phyloP scores from a whole-genome alignment of 2,797 vertebrate genomes.

The Leptatherina wallacei region DNA sequence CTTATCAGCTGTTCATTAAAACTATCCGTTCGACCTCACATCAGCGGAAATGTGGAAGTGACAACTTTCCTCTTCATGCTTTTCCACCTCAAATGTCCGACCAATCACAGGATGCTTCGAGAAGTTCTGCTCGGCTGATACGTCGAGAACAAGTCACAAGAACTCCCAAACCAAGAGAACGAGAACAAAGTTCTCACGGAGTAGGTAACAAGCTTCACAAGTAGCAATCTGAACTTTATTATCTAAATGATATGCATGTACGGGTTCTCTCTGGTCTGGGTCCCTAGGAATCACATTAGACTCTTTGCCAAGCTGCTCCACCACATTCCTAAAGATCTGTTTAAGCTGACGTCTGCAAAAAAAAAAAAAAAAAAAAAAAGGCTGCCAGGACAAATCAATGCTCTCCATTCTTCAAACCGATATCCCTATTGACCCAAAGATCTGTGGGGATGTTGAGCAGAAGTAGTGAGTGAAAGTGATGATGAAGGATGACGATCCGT shows the following conservation, averaged over 20 bases:
- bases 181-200: too few relatives aligned
- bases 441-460: background rate
- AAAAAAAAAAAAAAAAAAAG: conserved; percentile 33
- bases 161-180: too few relatives aligned
- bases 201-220: background rate
- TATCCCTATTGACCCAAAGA: conserved; percentile 2
- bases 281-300: conserved; percentile 13
- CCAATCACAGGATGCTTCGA: too few relatives aligned
- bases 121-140: too few relatives aligned
- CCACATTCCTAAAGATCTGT: conserved; percentile 34
- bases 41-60: too few relatives aligned
- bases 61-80: too few relatives aligned
- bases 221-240: conserved; percentile 17
- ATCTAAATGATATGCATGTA: too few relatives aligned
- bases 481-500: conserved; percentile 17
- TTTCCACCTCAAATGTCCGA: too few relatives aligned
- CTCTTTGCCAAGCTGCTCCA: conserved; percentile 1
- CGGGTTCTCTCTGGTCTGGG: too few relatives aligned
- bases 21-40: too few relatives aligned
- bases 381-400: conserved; percentile 42
- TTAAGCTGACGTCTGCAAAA: conserved; percentile 33
- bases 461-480: conserved; percentile 5
- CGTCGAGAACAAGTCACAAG: too few relatives aligned
- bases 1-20: too few relatives aligned
- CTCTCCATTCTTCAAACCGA: conserved; percentile 19